Evolutionary conservation across 2,888 invertebrate genomes (phyloP).

Genomic region (Electrophaes corylata): DNA sequence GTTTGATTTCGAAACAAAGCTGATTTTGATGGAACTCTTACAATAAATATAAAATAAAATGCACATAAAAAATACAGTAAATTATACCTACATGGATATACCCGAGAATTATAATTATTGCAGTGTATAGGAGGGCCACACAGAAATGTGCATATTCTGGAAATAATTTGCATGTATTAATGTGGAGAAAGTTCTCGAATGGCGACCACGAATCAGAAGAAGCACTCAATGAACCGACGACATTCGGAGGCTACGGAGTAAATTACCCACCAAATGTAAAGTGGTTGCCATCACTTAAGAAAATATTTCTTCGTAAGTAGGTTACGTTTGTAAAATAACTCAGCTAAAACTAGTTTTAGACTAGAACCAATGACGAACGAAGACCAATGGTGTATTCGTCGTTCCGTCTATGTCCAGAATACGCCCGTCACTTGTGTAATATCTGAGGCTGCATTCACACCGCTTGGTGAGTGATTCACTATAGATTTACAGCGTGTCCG

Average conservation of each 20-base stretch:
- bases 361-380: no score
- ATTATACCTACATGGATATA: slow-evolving; percentile 24
- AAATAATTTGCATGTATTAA: background rate
- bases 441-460: slow-evolving; percentile 40
- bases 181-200: no score
- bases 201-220: no score
- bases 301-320: no score
- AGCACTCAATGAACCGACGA: background rate
- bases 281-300: no score
- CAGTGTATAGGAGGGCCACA: slow-evolving; percentile 32
- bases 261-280: no score
- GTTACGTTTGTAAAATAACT: no score
- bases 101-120: slow-evolving; percentile 2
- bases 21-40: slow-evolving; percentile 21
- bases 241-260: no score
- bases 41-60: slow-evolving; percentile 32
- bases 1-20: slow-evolving; percentile 36
- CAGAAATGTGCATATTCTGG: slow-evolving; percentile 30
- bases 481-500: slow-evolving; percentile 65
- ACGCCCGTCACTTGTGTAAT: slow-evolving; percentile 29
- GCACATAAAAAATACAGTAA: slow-evolving; percentile 30
- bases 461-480: slow-evolving; percentile 61
- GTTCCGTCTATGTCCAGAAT: slow-evolving; percentile 25
- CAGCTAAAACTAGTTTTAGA: no score
- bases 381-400: no score